phyloP scores from a whole-genome alignment of 2,113 vertebrate species.

The Pheucticus melanocephalus region DNA sequence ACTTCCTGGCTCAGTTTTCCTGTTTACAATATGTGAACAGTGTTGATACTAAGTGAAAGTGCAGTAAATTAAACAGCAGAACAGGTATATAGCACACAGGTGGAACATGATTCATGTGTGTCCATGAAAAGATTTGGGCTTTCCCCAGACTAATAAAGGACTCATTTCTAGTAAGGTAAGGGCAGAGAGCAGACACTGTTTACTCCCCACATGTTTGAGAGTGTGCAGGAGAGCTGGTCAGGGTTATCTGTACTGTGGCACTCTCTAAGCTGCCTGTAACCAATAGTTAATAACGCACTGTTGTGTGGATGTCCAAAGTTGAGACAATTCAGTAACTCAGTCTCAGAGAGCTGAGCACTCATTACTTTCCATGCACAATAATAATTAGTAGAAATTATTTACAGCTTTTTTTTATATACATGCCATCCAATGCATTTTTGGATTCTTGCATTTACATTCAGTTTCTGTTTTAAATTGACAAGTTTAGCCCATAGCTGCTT shows the following conservation, averaged over 20 bases:
- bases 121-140: neutral
- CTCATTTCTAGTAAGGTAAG: neutral
- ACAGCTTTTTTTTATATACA: neutral
- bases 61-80: neutral
- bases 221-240: neutral
- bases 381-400: neutral
- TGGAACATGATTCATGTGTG: neutral
- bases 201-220: rapidly evolving
- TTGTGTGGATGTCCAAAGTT: neutral
- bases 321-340: neutral
- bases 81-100: neutral
- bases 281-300: neutral
- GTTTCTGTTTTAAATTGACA: neutral
- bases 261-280: neutral
- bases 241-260: neutral
- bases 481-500: neutral
- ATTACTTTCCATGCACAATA: neutral
- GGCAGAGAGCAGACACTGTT: rapidly evolving
- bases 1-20: neutral
- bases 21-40: neutral
- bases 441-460: neutral
- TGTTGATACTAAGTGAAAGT: neutral
- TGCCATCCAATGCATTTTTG: neutral
- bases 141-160: neutral
- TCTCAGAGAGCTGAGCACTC: neutral